Evolutionary conservation across 2,797 vertebrate genomes (phyloP).

Genomic region (Xiphorhynchus erythropygius): DNA sequence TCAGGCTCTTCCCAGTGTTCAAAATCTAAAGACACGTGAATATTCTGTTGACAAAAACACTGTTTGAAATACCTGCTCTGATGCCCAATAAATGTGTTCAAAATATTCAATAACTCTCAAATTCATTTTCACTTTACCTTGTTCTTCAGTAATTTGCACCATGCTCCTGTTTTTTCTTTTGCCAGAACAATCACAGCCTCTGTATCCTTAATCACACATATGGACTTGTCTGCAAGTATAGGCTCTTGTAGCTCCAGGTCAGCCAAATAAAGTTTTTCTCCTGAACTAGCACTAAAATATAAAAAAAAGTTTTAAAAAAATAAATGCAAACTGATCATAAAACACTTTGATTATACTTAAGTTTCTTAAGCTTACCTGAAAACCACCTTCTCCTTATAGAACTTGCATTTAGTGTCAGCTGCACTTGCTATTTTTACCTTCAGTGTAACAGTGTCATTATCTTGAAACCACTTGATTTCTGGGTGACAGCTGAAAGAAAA

Average conservation of each 20-base stretch:
- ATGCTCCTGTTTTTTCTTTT: constrained; percentile 62
- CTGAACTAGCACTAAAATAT: constrained; percentile 69
- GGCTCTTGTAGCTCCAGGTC: constrained; percentile 69
- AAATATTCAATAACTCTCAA: neutral
- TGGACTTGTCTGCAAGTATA: constrained; percentile 65
- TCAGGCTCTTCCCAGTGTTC: constrained; percentile 76
- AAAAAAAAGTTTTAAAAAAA: neutral
- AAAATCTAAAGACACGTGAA: constrained; percentile 75
- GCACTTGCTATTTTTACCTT: constrained; percentile 62
- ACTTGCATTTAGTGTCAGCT: constrained; percentile 64
- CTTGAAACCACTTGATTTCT: constrained; percentile 80
- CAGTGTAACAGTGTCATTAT: constrained; percentile 60
- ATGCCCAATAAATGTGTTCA: fast-evolving
- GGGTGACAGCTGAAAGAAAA: constrained; percentile 73
- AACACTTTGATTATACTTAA: neutral
- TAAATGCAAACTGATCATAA: neutral
- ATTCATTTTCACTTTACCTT: constrained; percentile 59
- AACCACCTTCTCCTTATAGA: constrained; percentile 68
- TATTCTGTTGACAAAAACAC: constrained; percentile 69
- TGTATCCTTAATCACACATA: constrained; percentile 34
- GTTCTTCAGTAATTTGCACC: constrained; percentile 69
- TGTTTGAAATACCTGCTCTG: neutral
- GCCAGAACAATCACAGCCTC: constrained; percentile 67
- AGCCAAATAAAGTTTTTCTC: constrained; percentile 72
- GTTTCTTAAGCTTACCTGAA: constrained; percentile 73